phyloP scores from a whole-genome alignment of 2,797 vertebrate species.

The Rallus crepitans region DNA sequence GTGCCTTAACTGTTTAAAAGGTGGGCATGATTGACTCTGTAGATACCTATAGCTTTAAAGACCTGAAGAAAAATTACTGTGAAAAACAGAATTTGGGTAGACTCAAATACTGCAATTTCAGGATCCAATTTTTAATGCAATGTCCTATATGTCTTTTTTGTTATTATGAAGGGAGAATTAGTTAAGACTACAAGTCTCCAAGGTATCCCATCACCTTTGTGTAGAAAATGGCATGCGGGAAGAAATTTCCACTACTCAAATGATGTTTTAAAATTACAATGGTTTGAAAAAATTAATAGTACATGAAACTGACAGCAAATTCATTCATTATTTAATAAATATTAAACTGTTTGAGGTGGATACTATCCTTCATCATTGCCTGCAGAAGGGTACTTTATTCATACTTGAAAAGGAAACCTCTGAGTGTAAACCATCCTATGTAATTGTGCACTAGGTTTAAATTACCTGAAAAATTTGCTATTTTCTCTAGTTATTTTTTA shows the following conservation, averaged over 20 bases:
- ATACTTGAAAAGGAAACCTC: not conserved
- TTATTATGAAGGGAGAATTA: too few relatives aligned
- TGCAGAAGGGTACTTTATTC: not conserved
- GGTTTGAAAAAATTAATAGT: not conserved
- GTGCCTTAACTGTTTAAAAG: not conserved
- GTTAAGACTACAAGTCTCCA: not conserved
- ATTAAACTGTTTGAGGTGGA: not conserved
- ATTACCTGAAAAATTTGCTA: not conserved
- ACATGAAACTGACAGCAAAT: not conserved
- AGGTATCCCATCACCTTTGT: not conserved
- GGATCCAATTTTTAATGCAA: not conserved
- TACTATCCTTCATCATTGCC: not conserved
- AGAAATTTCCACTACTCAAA: not conserved
- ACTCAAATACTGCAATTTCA: not conserved
- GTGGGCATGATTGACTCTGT: not conserved
- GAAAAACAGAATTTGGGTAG: not conserved
- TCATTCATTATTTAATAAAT: not conserved
- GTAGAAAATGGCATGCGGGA: not conserved
- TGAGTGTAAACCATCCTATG: not conserved
- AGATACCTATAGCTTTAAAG: not conserved
- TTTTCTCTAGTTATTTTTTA: not conserved
- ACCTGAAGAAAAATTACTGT: not conserved
- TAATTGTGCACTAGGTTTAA: not conserved
- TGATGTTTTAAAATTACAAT: not conserved
- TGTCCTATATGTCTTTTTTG: not conserved